Evolutionary conservation across 2,888 invertebrate genomes (phyloP).

Genomic region (Pachymerium ferrugineum): DNA sequence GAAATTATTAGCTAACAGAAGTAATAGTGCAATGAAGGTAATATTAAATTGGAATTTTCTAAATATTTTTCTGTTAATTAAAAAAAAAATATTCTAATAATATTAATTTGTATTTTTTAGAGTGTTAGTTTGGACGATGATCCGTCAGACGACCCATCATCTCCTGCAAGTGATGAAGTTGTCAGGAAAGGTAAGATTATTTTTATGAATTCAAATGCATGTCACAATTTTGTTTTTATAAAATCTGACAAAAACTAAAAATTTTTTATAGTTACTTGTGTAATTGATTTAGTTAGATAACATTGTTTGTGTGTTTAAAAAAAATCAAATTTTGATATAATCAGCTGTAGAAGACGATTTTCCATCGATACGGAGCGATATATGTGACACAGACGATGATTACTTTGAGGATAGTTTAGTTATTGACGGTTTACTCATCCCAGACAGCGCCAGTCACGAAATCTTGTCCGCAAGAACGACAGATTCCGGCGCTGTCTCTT

Average conservation of each 20-base stretch:
- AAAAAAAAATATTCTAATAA: not conserved
- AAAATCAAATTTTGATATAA: not conserved
- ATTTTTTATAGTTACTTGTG: not conserved
- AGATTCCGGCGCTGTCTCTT: not conserved
- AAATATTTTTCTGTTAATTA: not conserved
- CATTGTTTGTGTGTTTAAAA: not conserved
- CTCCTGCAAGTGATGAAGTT: not conserved
- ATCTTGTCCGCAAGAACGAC: not conserved
- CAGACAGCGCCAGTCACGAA: not conserved
- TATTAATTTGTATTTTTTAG: not conserved
- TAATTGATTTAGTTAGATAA: not conserved
- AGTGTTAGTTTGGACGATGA: slow-evolving; percentile 32
- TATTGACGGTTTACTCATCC: not conserved
- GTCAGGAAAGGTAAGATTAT: not conserved
- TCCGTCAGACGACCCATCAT: not conserved
- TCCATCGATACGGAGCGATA: not conserved
- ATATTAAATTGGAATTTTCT: not conserved
- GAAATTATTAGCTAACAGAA: slow-evolving; percentile 33
- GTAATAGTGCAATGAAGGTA: not conserved
- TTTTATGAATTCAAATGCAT: too few relatives aligned
- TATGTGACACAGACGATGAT: not conserved
- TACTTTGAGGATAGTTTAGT: slow-evolving; percentile 28
- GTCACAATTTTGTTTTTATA: not conserved
- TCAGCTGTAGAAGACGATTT: not conserved
- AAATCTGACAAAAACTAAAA: too few relatives aligned